These are phyloP conservation scores for Alosa alosa DNA, from an alignment of 2,113 vertebrate genomes.

Conservation along the genomic window DNA sequence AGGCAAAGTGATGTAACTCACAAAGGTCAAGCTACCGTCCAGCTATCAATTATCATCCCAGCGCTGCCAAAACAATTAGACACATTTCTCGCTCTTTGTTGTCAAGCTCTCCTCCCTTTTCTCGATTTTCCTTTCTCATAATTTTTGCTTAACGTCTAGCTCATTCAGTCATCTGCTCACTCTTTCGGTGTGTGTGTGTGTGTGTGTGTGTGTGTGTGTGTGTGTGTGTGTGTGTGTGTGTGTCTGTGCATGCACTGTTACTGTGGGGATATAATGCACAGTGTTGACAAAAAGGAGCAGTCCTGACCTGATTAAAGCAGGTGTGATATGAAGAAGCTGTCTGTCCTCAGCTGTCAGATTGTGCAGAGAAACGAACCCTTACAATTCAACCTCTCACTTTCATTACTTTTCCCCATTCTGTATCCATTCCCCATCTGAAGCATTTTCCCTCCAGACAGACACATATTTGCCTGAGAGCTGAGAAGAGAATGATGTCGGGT, in stretches of 20 bases:
- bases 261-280: neutral
- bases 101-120: neutral
- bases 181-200: slow-evolving; percentile 8
- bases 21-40: slow-evolving; percentile 54
- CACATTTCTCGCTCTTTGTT: slow-evolving; percentile 2
- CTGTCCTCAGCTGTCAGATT: neutral
- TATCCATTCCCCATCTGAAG: neutral
- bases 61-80: slow-evolving; percentile 45
- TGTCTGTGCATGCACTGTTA: neutral
- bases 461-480: neutral
- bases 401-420: neutral
- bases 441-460: neutral
- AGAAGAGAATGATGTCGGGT: neutral
- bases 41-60: slow-evolving; percentile 44
- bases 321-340: slow-evolving; percentile 3
- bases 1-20: slow-evolving; percentile 40
- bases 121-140: neutral
- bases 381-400: neutral
- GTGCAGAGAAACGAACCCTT: neutral
- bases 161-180: neutral
- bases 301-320: neutral
- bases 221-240: slow-evolving; percentile 28
- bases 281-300: neutral
- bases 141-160: neutral
- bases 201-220: slow-evolving; percentile 7